Evolutionary conservation across 2,888 invertebrate species (phyloP).

Genomic region (Yponomeuta cagnagella): DNA sequence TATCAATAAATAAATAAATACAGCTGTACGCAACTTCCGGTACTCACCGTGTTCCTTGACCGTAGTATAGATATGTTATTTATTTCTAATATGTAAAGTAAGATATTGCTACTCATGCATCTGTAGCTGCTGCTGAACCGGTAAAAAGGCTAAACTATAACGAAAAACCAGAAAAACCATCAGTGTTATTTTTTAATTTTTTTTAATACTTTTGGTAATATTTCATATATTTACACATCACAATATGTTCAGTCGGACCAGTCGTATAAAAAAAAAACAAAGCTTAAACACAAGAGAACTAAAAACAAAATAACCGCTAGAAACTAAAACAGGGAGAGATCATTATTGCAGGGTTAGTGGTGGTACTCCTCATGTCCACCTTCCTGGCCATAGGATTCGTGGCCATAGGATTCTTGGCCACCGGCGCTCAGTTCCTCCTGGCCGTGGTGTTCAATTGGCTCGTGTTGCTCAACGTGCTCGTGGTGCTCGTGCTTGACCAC

Average conservation of each 20-base stretch:
- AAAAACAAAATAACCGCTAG: conserved; percentile 68
- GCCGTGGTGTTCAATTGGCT: conserved; percentile 19
- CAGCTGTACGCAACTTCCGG: no score
- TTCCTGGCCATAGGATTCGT: conserved; percentile 20
- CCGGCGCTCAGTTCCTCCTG: conserved; percentile 21
- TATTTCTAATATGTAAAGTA: no score
- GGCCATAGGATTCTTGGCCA: conserved; percentile 29
- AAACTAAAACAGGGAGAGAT: conserved; percentile 56
- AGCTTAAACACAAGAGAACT: conserved; percentile 46
- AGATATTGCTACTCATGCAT: no score
- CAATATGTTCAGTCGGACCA: conserved; percentile 45
- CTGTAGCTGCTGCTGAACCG: not conserved
- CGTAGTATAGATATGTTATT: no score
- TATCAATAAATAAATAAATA: no score
- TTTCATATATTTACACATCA: conserved; percentile 31
- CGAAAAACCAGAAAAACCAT: not conserved
- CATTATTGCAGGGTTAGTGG: conserved; percentile 43
- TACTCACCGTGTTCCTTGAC: no score
- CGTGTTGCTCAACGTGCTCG: conserved; percentile 24
- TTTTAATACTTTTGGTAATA: conserved; percentile 69
- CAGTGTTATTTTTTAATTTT: conserved; percentile 17
- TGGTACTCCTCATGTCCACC: conserved; percentile 51
- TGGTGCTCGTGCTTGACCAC: conserved; percentile 60
- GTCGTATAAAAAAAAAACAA: conserved; percentile 43
- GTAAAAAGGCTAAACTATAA: not conserved